A percentile compares a stretch with the other conserved stretches of the same genome.
Conservation (phyloP, 2,113 vertebrate genomes). For the Halcyon senegalensis region DNA sequence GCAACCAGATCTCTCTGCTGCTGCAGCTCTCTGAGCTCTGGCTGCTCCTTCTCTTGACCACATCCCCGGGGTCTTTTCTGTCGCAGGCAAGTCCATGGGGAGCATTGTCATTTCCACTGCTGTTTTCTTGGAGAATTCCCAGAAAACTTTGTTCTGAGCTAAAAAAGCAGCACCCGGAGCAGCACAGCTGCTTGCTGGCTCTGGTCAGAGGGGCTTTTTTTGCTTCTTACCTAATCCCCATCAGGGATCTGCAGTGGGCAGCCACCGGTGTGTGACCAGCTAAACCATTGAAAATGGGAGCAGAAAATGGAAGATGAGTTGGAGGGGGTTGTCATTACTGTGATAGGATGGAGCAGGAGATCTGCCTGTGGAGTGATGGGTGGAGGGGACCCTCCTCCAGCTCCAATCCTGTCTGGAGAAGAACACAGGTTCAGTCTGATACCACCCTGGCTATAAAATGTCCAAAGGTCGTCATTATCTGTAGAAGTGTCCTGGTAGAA, state of each 20-base stretch:
- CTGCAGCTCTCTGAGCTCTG: neutral
- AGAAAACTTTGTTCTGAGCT: neutral
- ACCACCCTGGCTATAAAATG: neutral
- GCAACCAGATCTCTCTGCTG: neutral
- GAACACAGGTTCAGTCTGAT: neutral
- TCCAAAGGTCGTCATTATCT: neutral
- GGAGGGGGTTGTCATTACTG: neutral
- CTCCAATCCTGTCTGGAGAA: neutral
- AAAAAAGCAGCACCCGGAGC: neutral
- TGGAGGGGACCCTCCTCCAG: neutral
- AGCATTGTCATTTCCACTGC: neutral
- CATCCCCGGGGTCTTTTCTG: neutral
- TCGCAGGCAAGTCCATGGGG: neutral
- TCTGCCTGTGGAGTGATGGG: neutral
- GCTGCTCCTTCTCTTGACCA: neutral
- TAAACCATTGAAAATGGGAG: neutral
- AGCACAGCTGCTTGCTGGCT: neutral
- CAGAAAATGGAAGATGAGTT: neutral
- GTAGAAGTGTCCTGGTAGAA: neutral
- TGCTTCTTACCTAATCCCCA: neutral
- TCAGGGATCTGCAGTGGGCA: neutral
- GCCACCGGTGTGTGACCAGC: neutral
- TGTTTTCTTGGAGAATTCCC: conserved; percentile 2
- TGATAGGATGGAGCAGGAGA: neutral
- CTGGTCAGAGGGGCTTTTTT: neutral